Percentiles rank a stretch among this genome's conserved stretches.
Evolutionary conservation across 1,140 invertebrate species (phyloP).

Genomic region (Macrosteles quadrilineatus): DNA sequence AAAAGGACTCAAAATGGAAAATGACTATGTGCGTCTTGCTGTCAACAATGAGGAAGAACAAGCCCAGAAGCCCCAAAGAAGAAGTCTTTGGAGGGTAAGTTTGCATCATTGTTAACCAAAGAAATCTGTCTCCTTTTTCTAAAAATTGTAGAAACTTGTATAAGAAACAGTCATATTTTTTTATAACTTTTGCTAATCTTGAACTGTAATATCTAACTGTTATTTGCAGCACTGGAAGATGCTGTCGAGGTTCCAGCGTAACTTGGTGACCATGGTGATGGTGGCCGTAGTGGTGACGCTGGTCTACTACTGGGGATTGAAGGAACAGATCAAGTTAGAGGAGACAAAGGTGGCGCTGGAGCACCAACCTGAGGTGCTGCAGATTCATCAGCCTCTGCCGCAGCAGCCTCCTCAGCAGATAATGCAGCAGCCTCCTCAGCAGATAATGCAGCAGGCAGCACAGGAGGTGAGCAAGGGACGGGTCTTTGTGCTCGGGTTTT

Average conservation of each 20-base stretch:
- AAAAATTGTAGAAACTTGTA: background rate
- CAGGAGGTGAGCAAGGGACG: background rate
- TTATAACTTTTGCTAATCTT: background rate
- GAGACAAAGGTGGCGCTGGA: background rate
- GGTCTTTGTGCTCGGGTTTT: background rate
- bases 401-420: background rate
- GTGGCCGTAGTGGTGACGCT: slow-evolving; percentile 56
- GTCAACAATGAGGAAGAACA: slow-evolving; percentile 11
- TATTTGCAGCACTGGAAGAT: slow-evolving; percentile 75
- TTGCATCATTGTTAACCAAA: background rate
- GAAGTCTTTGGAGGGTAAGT: slow-evolving; percentile 54
- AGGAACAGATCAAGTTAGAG: slow-evolving; percentile 5
- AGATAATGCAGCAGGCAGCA: background rate
- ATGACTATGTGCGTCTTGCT: background rate
- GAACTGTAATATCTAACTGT: background rate
- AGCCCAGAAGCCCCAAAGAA: slow-evolving; percentile 26
- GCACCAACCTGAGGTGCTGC: background rate
- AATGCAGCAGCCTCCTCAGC: background rate
- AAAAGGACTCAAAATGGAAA: background rate
- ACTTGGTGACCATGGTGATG: slow-evolving; percentile 64
- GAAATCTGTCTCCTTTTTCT: background rate
- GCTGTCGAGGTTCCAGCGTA: slow-evolving; percentile 78
- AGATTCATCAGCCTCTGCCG: slow-evolving; percentile 8
- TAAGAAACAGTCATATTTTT: no score
- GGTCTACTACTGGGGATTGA: slow-evolving; percentile 52